Conservation (phyloP, 2,113 vertebrate genomes). For the Columba livia region DNA sequence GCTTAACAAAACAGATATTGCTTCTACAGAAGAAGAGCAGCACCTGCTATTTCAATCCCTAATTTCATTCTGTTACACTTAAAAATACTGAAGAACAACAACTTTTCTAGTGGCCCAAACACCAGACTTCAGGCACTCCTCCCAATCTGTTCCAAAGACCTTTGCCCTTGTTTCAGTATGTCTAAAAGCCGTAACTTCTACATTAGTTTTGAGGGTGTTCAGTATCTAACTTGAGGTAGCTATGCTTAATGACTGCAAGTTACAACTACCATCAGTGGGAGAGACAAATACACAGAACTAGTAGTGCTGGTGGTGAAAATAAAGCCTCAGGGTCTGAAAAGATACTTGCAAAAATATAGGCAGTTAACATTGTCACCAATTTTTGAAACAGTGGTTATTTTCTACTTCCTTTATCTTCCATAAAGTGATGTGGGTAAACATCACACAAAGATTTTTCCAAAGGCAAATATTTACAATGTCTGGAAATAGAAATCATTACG, state of each 20-base stretch:
- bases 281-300: background rate
- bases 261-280: background rate
- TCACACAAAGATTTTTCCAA: background rate
- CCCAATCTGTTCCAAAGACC: background rate
- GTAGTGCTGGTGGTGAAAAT: background rate
- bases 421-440: constrained; percentile 21
- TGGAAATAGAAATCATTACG: constrained; percentile 20
- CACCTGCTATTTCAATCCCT: constrained; percentile 68
- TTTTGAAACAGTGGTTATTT: constrained; percentile 5
- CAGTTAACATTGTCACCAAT: background rate
- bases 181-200: background rate
- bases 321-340: background rate
- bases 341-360: background rate
- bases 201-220: background rate
- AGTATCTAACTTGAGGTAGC: background rate
- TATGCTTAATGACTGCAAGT: background rate
- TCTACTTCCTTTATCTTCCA: constrained; percentile 11
- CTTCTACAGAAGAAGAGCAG: background rate
- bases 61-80: constrained; percentile 62
- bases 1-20: background rate
- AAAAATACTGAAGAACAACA: constrained; percentile 23
- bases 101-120: background rate
- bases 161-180: background rate
- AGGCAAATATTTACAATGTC: constrained; percentile 37
- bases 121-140: background rate